Evolutionary conservation across 2,797 vertebrate species (phyloP), one percentile per base, ranked within the genome.

Genomic region (Tokudaia muenninki): DNA sequence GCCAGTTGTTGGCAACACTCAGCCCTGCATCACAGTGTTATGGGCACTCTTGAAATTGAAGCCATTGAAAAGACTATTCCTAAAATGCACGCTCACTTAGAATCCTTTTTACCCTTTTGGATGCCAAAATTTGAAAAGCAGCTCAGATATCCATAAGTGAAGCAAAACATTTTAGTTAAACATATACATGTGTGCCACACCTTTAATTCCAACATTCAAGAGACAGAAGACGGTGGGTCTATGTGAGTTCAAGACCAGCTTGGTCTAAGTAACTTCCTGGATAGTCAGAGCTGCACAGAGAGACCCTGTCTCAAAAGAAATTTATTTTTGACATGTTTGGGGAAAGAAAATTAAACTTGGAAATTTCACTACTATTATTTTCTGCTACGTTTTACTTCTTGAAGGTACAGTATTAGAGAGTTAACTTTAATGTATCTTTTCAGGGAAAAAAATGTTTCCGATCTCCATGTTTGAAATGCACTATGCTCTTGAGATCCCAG

Each of bases 111-210:
- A 63, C 12, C 61, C 67, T 95, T 92, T 95, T 88, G 16, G 67
- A 41, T 29, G 86, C 8, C 34, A 52, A 82, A 93, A 10, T 63
- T 22, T 89, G 26, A 94, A 95, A 89, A 82, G 55, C 22, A 57
- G 50, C 34, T 92, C 34, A 65, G n/a, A 90, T 95, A 93, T 63
- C 29, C 63, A 92, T 37, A 94, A 96, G 72, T 37, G 41, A 21
- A 55, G 29, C 9, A 74, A 86, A 94, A 74, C 0, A 75, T 84
- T 87, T 94, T 75, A 91, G n/a, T 59, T 52, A 14, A 55, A 91
- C 72, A 90, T 74, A 57, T 24, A 52, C 50, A 34, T n/a, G 19
- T 67, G 31, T 50, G 61, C 19, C 44, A 67, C 19, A 86, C 44
- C 29, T 86, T 50, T 67, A 65, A 67, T 14, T 65, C 29, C 59